A percentile compares a stretch with the other conserved stretches of the same genome.
Conservation (phyloP, 2,888 invertebrate genomes). For the Rosalia funebris region DNA sequence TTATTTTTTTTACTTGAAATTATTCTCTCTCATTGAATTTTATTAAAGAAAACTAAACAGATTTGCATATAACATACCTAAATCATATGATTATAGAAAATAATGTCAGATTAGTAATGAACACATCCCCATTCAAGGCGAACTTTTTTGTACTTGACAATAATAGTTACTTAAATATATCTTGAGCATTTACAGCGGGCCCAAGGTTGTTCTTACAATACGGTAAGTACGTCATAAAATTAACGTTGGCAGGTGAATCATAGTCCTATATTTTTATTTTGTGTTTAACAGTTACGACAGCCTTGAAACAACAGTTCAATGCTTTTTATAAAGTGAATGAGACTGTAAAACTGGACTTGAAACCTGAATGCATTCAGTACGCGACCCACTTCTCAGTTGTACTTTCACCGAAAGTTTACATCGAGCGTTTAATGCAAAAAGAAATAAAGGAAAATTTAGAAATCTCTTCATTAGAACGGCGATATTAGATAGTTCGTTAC, state of each 20-base stretch:
- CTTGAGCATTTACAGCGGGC: neutral
- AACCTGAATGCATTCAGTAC: slow-evolving; percentile 22
- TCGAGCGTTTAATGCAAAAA: slow-evolving; percentile 12
- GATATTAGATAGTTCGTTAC: slow-evolving; percentile 10
- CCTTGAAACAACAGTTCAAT: slow-evolving; percentile 33
- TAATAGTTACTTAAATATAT: neutral
- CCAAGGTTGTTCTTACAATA: slow-evolving; percentile 20
- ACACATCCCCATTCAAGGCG: neutral
- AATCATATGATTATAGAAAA: too few species aligned
- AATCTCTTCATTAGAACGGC: slow-evolving; percentile 17
- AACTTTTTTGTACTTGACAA: neutral
- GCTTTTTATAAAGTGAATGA: slow-evolving; percentile 13
- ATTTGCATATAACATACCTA: too few species aligned
- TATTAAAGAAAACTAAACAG: too few species aligned
- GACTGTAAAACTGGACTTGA: slow-evolving; percentile 18
- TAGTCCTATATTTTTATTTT: slow-evolving; percentile 1
- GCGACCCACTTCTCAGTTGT: slow-evolving; percentile 36
- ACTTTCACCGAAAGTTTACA: slow-evolving; percentile 39
- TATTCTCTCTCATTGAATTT: too few species aligned
- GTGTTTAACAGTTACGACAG: slow-evolving; percentile 9
- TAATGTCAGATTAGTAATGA: neutral
- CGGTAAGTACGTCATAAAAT: neutral
- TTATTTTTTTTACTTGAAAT: too few species aligned
- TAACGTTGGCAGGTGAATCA: slow-evolving; percentile 14
- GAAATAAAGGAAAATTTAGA: slow-evolving; percentile 25